These are phyloP conservation scores for Agapornis roseicollis DNA, from an alignment of 2,113 vertebrate genomes.

Conservation along the genomic window DNA sequence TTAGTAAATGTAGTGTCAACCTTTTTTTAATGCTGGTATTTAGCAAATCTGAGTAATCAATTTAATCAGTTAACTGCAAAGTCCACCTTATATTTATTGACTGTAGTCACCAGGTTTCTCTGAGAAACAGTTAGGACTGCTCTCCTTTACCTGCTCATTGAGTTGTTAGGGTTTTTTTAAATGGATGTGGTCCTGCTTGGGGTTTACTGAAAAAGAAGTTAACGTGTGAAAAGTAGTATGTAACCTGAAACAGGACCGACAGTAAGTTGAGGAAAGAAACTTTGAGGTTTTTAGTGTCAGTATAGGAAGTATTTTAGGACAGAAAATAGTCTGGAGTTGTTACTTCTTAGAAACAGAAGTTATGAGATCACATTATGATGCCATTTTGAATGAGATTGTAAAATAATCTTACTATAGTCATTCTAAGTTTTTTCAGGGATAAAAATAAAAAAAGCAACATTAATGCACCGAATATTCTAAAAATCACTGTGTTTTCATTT, in stretches of 20 bases:
- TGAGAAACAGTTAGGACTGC: background rate
- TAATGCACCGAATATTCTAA: background rate
- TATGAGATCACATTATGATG: background rate
- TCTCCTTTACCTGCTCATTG: background rate
- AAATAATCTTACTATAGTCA: background rate
- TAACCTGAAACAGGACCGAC: background rate
- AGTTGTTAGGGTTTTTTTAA: rapidly evolving
- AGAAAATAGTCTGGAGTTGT: background rate
- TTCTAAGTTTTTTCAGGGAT: background rate
- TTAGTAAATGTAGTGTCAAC: background rate
- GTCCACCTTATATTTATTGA: background rate
- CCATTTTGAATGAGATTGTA: background rate
- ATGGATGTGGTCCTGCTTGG: background rate
- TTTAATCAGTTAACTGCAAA: background rate
- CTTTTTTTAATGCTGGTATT: background rate
- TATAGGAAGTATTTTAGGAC: background rate
- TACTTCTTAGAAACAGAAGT: background rate
- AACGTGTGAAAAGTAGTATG: background rate
- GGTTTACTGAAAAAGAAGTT: background rate
- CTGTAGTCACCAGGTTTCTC: background rate
- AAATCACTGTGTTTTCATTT: background rate
- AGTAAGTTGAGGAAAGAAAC: background rate
- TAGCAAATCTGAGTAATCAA: background rate
- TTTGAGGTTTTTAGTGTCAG: background rate
- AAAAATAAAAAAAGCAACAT: background rate